phyloP scores from a whole-genome alignment of 2,113 vertebrate genomes.

The Herpetotheres cachinnans region DNA sequence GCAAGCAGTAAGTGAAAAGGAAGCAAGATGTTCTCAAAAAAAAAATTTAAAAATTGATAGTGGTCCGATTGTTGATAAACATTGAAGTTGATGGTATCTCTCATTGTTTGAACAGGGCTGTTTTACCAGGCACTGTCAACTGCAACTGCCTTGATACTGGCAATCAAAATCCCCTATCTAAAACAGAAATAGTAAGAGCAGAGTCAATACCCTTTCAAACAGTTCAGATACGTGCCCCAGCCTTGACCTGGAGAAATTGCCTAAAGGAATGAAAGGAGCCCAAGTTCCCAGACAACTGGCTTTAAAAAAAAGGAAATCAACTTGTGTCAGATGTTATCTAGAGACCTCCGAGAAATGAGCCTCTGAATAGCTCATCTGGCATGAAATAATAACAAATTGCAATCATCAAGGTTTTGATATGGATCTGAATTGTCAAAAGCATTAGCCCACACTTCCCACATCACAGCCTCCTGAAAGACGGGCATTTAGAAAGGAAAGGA shows the following conservation, averaged over 20 bases:
- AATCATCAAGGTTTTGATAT: neutral
- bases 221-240: neutral
- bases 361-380: neutral
- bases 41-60: neutral
- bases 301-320: neutral
- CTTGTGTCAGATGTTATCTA: neutral
- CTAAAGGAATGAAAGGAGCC: neutral
- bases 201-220: neutral
- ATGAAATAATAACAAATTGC: slow-evolving; percentile 2
- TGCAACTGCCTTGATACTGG: neutral
- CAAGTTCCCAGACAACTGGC: neutral
- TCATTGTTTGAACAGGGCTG: neutral
- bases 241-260: neutral
- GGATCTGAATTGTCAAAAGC: neutral
- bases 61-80: neutral
- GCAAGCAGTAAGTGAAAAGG: neutral
- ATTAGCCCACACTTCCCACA: neutral
- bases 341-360: neutral
- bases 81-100: neutral
- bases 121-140: neutral
- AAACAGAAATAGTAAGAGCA: neutral
- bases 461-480: neutral
- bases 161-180: neutral
- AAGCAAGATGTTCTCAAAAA: neutral
- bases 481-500: neutral